Conservation (phyloP, 1,140 invertebrate genomes). For the Belonocnema kinseyi region DNA sequence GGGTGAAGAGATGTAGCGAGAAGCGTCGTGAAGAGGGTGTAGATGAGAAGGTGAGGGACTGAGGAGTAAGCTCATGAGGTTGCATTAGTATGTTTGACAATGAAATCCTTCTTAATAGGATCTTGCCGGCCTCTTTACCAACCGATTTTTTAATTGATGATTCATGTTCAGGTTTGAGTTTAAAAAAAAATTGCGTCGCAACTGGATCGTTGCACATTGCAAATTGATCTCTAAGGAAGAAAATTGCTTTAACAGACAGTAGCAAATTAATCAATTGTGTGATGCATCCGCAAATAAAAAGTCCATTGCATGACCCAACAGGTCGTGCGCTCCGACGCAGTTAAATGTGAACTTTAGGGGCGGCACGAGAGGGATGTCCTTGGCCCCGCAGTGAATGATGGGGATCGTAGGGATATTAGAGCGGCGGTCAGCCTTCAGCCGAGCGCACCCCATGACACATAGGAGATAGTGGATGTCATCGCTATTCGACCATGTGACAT, state of each 20-base stretch:
- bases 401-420: slow-evolving; percentile 33
- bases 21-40: too few relatives aligned
- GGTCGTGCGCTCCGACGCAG: slow-evolving; percentile 37
- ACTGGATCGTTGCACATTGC: background rate
- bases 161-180: too few relatives aligned
- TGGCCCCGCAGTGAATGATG: slow-evolving; percentile 39
- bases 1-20: too few relatives aligned
- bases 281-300: slow-evolving; percentile 37
- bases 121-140: too few relatives aligned
- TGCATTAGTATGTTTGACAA: too few relatives aligned
- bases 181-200: too few relatives aligned
- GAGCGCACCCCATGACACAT: slow-evolving; percentile 39
- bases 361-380: slow-evolving; percentile 34
- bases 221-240: background rate
- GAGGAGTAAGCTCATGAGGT: too few relatives aligned
- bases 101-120: too few relatives aligned
- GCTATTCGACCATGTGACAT: slow-evolving; percentile 16
- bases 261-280: slow-evolving; percentile 37
- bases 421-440: slow-evolving; percentile 43
- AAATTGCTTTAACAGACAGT: background rate
- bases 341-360: slow-evolving; percentile 38
- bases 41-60: too few relatives aligned
- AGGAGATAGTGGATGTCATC: slow-evolving; percentile 30
- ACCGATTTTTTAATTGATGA: too few relatives aligned
- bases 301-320: slow-evolving; percentile 37